These are phyloP conservation scores for Microcaecilia unicolor DNA, from an alignment of 2,797 vertebrate species.

Conservation along the genomic window DNA sequence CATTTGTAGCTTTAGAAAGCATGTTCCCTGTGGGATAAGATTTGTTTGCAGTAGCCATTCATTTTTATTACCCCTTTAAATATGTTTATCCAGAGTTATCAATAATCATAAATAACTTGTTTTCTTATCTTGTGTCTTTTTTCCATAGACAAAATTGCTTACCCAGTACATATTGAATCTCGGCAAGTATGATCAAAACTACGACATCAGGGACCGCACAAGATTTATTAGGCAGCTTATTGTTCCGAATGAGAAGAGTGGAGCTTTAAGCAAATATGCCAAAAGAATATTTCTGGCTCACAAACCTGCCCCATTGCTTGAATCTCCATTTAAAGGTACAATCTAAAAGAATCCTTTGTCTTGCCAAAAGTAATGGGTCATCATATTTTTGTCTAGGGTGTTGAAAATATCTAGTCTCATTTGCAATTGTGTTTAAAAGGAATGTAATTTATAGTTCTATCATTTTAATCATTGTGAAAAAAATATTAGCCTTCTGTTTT, in stretches of 20 bases:
- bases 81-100: conserved; percentile 92
- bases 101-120: conserved; percentile 92
- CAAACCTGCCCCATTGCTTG: conserved; percentile 87
- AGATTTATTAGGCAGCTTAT: conserved; percentile 97
- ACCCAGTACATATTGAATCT: conserved; percentile 98
- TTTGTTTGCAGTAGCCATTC: conserved; percentile 82
- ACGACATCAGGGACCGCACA: conserved; percentile 95
- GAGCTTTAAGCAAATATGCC: conserved; percentile 91
- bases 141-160: conserved; percentile 88
- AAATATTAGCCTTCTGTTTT: conserved; percentile 10
- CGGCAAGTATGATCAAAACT: conserved; percentile 95
- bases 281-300: conserved; percentile 88
- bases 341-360: conserved; percentile 21
- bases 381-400: conserved; percentile 14
- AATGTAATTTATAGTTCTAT: not conserved
- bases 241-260: conserved; percentile 89
- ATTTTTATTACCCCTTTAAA: conserved; percentile 88
- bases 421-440: conserved; percentile 11
- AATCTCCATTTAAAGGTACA: conserved; percentile 93
- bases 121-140: conserved; percentile 59
- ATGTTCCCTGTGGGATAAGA: conserved; percentile 74
- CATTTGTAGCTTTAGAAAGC: conserved; percentile 80
- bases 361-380: conserved; percentile 21
- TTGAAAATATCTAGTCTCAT: conserved; percentile 23
- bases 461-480: conserved; percentile 1